Percentiles rank a stretch among this genome's conserved stretches.
These are phyloP conservation scores for Burhinus oedicnemus DNA, from an alignment of 2,113 vertebrate genomes.

Conservation along the genomic window DNA sequence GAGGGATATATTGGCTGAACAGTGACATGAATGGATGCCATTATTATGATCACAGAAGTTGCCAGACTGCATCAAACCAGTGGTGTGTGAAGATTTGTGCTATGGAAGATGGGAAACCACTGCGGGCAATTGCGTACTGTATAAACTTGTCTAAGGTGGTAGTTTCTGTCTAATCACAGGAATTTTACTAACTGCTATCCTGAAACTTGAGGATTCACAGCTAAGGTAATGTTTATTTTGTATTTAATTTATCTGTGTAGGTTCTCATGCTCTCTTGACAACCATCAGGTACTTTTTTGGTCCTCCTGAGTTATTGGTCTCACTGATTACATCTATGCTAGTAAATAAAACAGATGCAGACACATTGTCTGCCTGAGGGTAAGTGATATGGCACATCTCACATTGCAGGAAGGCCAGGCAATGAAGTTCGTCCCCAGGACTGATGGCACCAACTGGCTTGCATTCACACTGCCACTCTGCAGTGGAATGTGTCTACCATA, in stretches of 20 bases:
- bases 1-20: not conserved
- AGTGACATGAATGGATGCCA: not conserved
- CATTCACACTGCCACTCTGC: not conserved
- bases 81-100: not conserved
- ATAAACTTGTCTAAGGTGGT: not conserved
- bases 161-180: not conserved
- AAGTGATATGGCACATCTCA: not conserved
- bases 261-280: not conserved
- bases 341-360: not conserved
- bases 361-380: not conserved
- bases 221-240: not conserved
- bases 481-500: not conserved
- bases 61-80: not conserved
- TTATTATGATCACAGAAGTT: not conserved
- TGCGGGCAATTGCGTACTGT: not conserved
- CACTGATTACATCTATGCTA: not conserved
- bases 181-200: not conserved
- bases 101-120: not conserved
- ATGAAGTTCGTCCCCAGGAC: not conserved
- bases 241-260: not conserved
- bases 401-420: accelerated
- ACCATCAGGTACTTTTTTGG: not conserved
- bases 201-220: not conserved
- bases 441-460: not conserved
- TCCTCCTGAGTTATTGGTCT: not conserved